Evolutionary conservation across 2,888 invertebrate species (phyloP).

Genomic region (Synanthedon tipuliformis): DNA sequence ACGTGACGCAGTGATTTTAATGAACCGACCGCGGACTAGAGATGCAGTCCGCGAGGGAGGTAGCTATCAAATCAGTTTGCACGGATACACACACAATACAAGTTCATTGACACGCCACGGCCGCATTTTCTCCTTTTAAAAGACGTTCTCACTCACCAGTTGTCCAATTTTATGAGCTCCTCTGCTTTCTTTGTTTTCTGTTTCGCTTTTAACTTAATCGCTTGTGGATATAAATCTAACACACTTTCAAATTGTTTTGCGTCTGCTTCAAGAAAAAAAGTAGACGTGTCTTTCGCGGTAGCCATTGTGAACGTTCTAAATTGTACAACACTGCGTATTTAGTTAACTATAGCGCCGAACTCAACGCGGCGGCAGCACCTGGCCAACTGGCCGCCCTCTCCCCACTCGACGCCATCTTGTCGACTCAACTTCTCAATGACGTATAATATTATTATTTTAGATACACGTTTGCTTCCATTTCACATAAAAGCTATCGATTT

Average conservation of each 20-base stretch:
- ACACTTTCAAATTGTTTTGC: constrained; percentile 89
- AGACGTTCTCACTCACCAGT: constrained; percentile 84
- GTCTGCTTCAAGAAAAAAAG: constrained; percentile 93
- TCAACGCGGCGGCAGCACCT: constrained; percentile 72
- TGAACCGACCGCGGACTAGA: constrained; percentile 74
- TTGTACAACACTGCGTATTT: constrained; percentile 68
- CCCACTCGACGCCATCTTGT: constrained; percentile 69
- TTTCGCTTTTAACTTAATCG: constrained; percentile 90
- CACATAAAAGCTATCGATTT: background rate
- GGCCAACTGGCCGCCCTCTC: constrained; percentile 69
- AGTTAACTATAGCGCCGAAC: constrained; percentile 71
- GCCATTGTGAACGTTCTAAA: constrained; percentile 79
- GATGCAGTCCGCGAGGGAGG: constrained; percentile 75
- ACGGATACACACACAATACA: constrained; percentile 72
- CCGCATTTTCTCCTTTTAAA: constrained; percentile 69
- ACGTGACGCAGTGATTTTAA: constrained; percentile 80
- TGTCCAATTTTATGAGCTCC: constrained; percentile 93
- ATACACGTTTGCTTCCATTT: background rate
- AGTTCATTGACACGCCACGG: constrained; percentile 73
- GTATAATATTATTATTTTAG: constrained; percentile 60
- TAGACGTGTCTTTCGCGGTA: constrained; percentile 90
- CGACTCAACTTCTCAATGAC: constrained; percentile 58
- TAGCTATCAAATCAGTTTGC: constrained; percentile 73
- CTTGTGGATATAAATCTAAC: constrained; percentile 91
- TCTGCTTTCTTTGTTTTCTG: constrained; percentile 92